Evolutionary conservation across 2,113 vertebrate genomes (phyloP), one percentile per base, ranked within the genome.

Genomic region (Cynoglossus semilaevis): DNA sequence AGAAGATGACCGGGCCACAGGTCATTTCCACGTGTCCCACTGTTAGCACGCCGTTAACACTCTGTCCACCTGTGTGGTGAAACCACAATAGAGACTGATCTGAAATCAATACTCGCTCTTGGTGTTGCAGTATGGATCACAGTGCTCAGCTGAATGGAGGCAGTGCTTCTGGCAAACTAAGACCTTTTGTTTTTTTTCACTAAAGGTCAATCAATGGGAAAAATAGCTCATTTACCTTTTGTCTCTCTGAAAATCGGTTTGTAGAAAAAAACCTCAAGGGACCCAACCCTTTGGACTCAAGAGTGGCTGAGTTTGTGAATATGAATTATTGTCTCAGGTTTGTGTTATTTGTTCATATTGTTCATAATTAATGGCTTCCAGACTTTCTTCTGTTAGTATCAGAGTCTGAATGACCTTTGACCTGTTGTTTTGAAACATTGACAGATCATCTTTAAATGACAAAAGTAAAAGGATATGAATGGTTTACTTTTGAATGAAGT

Each of bases 91-190:
- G 42, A 67, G 57, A 43, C 43, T 37, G 58, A 77, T 73, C 37
- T 60, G 45, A 67, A 81, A 83, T 83, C 81, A 70, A 83, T 83
- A 56, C 7, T 0, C 1, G 18, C 48, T 58, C 16, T 2, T 52
- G 61, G 64, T 67, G 55, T n/a, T 34, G n/a, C 42, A 54, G 49
- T 16, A 62, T 51, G 50, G 76, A 73, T 77, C 49, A 41, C 45
- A 17, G 54, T 57, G 53, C 56, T 51, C 42, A 44, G 55, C 63
- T 29, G 45, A 49, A 53, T 70, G 67, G 71, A 61, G 62, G 59
- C 18, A 5, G 38, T 19, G 46, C 58, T 35, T 16, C 52, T 45
- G 48, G 44, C n/a, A 45, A 40, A 58, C 51, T 22, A 29, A 69
- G 57, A 44, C 7, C 6, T 41, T 67, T 70, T 42, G 1, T 18